Evolutionary conservation across 2,113 vertebrate genomes (phyloP), one percentile per base, ranked within the genome.

Genomic region (Chamaea fasciata): DNA sequence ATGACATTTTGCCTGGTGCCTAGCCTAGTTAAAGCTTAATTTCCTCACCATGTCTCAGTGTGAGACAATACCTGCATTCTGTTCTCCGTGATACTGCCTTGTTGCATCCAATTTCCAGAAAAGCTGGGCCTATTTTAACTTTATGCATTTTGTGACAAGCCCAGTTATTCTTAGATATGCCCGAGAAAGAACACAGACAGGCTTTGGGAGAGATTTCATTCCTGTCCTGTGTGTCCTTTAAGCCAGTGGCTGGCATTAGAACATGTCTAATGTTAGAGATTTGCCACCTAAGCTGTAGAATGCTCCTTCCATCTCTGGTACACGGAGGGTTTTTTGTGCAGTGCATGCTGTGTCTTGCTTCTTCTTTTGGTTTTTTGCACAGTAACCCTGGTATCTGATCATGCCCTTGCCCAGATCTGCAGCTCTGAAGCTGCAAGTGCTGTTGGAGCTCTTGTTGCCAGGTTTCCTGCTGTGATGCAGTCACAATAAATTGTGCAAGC

Each of bases 301-400:
- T 24, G 19, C 47, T 92, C 71, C 27, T 83, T 59, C 67, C 50
- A 16, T 8, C 47, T 35, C 75, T 53, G 31, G 42, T 37, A 15
- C 2, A 7, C 11, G 33, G 42, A 77, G 64, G 42, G 41, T 4
- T 47, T 84, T 91, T 28, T 2, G 3, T 55, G 69, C 62, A 74
- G 44, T 31, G 33, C 94, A 13, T 83, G 94, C 64, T 95, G 46
- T 60, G 53, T 93, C 91, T 96, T 96, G 84, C 79, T 79, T 14
- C 79, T 87, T 89, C 69, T 83, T 95, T 76, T 73, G 67, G 1
- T n/a, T 94, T 95, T 63, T 81, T 87, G 88, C 87, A 53, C 73
- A 82, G 52, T 88, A 93, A 56, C 77, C 22, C 59, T 49, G 60
- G 47, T 41, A 84, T 94, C 91, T 97, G 89, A 42, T 94, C 47